Evolutionary conservation across 2,888 invertebrate genomes (phyloP).

Genomic region (Odontocerum albicorne): DNA sequence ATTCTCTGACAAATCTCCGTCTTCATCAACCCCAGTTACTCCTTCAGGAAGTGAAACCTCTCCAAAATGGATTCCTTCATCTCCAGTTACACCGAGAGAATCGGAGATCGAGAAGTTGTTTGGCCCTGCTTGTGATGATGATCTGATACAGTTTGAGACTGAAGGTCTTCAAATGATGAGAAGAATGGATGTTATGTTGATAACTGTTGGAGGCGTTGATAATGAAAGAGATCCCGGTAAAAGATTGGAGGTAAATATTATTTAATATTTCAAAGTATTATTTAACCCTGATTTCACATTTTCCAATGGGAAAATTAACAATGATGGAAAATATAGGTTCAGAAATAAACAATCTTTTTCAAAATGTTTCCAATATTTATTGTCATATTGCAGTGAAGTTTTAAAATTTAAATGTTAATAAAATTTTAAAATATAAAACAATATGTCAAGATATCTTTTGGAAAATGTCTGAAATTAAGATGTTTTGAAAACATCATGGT

Average conservation of each 20-base stretch:
- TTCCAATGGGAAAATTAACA: background rate
- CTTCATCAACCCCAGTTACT: conserved; percentile 23
- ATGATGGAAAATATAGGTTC: background rate
- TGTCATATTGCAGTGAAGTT: too few relatives aligned
- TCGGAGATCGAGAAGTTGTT: conserved; percentile 38
- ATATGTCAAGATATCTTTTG: too few relatives aligned
- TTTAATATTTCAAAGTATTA: background rate
- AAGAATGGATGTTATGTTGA: conserved; percentile 61
- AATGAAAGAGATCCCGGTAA: conserved; percentile 63
- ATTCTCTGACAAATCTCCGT: conserved; percentile 24
- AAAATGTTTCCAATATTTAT: too few relatives aligned
- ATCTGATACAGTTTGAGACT: conserved; percentile 50
- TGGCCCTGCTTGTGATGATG: conserved; percentile 45
- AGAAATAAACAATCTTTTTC: too few relatives aligned
- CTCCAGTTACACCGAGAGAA: conserved; percentile 25
- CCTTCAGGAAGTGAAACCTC: conserved; percentile 14
- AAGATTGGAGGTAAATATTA: conserved; percentile 57
- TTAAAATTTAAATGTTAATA: too few relatives aligned
- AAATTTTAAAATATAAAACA: too few relatives aligned
- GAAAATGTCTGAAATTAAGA: too few relatives aligned
- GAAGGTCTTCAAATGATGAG: conserved; percentile 54
- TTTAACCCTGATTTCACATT: background rate
- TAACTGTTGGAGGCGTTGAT: conserved; percentile 59
- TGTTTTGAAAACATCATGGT: too few relatives aligned
- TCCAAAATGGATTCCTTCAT: conserved; percentile 24